Conservation (phyloP, 2,888 invertebrate species). For the Clanis bilineata region DNA sequence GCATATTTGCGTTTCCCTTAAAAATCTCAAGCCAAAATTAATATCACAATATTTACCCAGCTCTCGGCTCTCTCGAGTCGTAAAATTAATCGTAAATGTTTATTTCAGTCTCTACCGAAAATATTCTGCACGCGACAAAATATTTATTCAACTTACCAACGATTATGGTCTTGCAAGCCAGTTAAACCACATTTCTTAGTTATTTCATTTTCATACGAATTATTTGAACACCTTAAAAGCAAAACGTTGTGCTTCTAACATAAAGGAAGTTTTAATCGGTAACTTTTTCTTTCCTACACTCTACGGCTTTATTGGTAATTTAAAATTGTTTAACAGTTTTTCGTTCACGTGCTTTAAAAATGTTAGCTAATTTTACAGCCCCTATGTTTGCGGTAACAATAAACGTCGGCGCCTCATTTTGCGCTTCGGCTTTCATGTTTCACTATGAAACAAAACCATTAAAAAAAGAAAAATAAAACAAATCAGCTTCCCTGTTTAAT, state of each 20-base stretch:
- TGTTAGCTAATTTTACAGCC: conserved; percentile 2
- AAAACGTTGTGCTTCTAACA: conserved; percentile 3
- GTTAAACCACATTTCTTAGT: conserved; percentile 49
- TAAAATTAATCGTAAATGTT: conserved; percentile 55
- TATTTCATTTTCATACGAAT: conserved; percentile 37
- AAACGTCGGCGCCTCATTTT: conserved; percentile 26
- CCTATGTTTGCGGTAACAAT: conserved; percentile 14
- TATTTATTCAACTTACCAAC: conserved; percentile 55
- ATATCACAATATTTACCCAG: conserved; percentile 28
- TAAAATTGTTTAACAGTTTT: background rate
- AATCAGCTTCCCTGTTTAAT: conserved; percentile 77
- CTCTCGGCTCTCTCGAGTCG: conserved; percentile 33
- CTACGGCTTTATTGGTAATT: background rate
- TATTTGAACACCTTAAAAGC: conserved; percentile 15
- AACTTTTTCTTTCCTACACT: too few relatives aligned
- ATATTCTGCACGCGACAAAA: conserved; percentile 64
- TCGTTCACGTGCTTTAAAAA: background rate
- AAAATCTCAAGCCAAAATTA: background rate
- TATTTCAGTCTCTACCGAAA: conserved; percentile 47
- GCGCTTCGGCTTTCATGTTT: conserved; percentile 46
- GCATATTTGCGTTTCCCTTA: background rate
- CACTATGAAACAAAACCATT: conserved; percentile 57
- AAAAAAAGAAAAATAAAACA: conserved; percentile 59
- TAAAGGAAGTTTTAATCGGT: conserved; percentile 3
- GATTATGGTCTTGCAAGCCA: conserved; percentile 59